These are phyloP conservation scores for Sicus ferrugineus DNA, from an alignment of 2,888 invertebrate species.

Conservation along the genomic window DNA sequence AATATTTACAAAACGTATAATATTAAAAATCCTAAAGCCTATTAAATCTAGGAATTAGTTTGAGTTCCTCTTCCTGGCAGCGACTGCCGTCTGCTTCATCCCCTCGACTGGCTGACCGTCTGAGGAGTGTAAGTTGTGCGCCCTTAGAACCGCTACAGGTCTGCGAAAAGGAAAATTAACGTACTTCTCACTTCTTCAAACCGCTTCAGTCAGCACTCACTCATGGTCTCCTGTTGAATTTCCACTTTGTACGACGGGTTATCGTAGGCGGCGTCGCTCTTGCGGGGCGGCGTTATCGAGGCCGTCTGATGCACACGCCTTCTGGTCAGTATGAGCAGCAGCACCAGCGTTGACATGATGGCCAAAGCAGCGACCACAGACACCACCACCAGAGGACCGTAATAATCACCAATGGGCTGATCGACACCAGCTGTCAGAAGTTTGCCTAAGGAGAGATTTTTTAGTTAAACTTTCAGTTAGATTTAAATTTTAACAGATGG, in stretches of 20 bases:
- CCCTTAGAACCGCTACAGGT: slow-evolving; percentile 51
- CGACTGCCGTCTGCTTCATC: background rate
- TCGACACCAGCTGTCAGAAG: slow-evolving; percentile 64
- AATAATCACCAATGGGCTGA: slow-evolving; percentile 75
- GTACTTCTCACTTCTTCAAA: background rate
- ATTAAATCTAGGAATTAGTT: slow-evolving; percentile 40
- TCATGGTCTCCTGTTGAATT: slow-evolving; percentile 91
- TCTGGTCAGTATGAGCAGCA: slow-evolving; percentile 81
- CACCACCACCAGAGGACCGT: slow-evolving; percentile 86
- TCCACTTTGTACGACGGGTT: slow-evolving; percentile 95
- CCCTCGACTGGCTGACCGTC: background rate
- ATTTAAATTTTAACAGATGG: background rate
- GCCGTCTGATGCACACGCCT: slow-evolving; percentile 76
- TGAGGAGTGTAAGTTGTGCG: background rate
- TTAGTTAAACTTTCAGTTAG: background rate
- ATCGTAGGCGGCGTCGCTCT: slow-evolving; percentile 88
- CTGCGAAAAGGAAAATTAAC: slow-evolving; percentile 39
- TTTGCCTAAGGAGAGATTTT: slow-evolving; percentile 64
- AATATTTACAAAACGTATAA: slow-evolving; percentile 24
- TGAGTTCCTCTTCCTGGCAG: slow-evolving; percentile 26
- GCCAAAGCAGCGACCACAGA: slow-evolving; percentile 87
- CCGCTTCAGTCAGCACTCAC: slow-evolving; percentile 65
- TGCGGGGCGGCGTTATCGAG: slow-evolving; percentile 81
- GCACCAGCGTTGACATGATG: slow-evolving; percentile 80
- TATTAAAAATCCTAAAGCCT: slow-evolving; percentile 36